A percentile compares a stretch with the other conserved stretches of the same genome.
phyloP scores from a whole-genome alignment of 1,140 invertebrate genomes.

The Rhagoletis pomonella region DNA sequence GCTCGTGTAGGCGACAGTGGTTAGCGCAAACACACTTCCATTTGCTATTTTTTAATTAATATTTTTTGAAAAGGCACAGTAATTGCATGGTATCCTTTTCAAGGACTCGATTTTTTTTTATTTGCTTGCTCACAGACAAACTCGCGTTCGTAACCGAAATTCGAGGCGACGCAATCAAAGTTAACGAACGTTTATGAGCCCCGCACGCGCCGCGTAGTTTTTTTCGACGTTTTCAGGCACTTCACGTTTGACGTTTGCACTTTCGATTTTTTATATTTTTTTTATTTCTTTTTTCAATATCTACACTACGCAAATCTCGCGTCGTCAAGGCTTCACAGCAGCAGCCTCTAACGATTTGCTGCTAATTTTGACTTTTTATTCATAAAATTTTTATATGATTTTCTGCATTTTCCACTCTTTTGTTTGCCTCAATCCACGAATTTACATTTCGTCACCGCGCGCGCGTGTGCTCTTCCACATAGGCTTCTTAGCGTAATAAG shows the following conservation, averaged over 20 bases:
- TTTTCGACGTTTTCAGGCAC: background rate
- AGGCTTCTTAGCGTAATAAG: background rate
- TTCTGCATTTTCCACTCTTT: background rate
- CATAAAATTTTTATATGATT: background rate
- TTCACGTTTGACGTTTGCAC: background rate
- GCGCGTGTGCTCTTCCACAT: background rate
- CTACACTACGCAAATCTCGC: background rate
- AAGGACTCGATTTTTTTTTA: conserved; percentile 35
- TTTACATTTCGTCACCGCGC: background rate
- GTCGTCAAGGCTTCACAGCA: conserved; percentile 13
- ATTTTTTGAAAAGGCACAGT: conserved; percentile 44
- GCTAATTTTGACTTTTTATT: background rate
- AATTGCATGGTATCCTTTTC: conserved; percentile 28
- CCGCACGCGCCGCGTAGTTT: background rate
- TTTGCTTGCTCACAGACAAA: background rate
- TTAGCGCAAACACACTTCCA: background rate
- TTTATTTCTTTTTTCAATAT: background rate
- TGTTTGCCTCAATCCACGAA: background rate
- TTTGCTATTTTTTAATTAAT: background rate
- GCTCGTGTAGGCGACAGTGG: background rate
- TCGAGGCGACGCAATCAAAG: background rate
- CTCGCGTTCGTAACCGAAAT: background rate
- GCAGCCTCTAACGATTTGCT: conserved; percentile 29
- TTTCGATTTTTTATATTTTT: conserved; percentile 13
- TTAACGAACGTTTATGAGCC: background rate